Conservation (phyloP, 2,113 vertebrate species). For the Terrapene triunguis region DNA sequence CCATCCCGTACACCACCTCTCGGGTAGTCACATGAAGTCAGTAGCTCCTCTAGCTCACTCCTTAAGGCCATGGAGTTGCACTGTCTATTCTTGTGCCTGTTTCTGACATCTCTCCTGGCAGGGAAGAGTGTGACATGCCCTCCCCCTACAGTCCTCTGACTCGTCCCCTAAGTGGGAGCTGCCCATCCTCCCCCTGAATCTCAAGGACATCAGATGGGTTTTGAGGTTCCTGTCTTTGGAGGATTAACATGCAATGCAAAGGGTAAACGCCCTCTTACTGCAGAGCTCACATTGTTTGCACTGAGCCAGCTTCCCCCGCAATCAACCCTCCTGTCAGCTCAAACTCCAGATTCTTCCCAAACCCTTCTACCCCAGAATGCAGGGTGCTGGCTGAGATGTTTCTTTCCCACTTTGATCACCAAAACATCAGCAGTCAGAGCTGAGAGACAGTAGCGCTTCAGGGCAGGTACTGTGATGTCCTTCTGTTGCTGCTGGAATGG, state of each 20-base stretch:
- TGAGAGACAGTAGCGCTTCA: neutral
- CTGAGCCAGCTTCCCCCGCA: too few relatives aligned
- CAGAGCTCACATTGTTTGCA: neutral
- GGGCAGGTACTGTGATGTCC: neutral
- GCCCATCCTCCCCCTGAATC: neutral
- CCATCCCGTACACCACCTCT: neutral
- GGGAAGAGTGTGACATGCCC: too few relatives aligned
- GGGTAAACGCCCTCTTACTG: too few relatives aligned
- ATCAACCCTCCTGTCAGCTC: too few relatives aligned
- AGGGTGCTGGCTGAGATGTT: neutral
- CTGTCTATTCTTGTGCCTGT: neutral
- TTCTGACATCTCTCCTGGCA: neutral
- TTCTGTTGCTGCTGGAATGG: neutral
- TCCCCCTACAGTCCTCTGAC: neutral
- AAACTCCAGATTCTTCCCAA: neutral
- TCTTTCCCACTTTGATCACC: neutral
- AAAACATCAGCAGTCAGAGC: accelerated
- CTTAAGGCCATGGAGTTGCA: neutral
- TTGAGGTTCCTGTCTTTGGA: neutral
- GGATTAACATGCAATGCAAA: neutral
- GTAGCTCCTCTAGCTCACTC: neutral
- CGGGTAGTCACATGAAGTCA: neutral
- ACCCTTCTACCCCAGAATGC: neutral
- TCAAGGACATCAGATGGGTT: neutral
- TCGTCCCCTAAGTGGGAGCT: neutral